phyloP scores from a whole-genome alignment of 2,888 invertebrate species.

The Lumbricus terrestris region DNA sequence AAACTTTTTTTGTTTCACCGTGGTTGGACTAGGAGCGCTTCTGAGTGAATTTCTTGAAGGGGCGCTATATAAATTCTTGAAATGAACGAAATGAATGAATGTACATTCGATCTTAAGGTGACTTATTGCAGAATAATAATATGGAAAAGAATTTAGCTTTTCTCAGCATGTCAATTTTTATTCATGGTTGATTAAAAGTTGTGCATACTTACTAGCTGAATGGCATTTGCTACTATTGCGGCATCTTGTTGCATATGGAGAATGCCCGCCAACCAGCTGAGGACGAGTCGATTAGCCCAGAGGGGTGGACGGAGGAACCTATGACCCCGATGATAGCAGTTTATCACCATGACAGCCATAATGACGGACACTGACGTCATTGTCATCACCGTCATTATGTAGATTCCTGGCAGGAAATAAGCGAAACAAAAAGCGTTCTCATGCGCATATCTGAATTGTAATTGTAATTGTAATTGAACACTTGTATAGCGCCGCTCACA shows the following conservation, averaged over 20 bases:
- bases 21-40: too few species aligned
- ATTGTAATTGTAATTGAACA: too few species aligned
- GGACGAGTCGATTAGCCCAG: slow-evolving; percentile 48
- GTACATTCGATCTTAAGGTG: not conserved
- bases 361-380: slow-evolving; percentile 62
- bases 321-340: slow-evolving; percentile 61
- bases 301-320: slow-evolving; percentile 42
- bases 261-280: slow-evolving; percentile 47
- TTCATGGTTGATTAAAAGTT: not conserved
- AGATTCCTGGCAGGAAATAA: slow-evolving; percentile 60
- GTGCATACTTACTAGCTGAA: slow-evolving; percentile 46
- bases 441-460: not conserved
- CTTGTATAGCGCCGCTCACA: too few species aligned
- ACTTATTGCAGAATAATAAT: not conserved
- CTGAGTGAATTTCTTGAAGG: too few species aligned
- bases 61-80: too few species aligned
- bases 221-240: slow-evolving; percentile 46
- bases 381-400: slow-evolving; percentile 66
- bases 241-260: slow-evolving; percentile 51
- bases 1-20: too few species aligned
- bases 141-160: not conserved
- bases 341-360: slow-evolving; percentile 65
- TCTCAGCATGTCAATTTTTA: not conserved
- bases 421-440: not conserved
- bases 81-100: too few species aligned